Evolutionary conservation across 2,797 vertebrate species (phyloP).

Genomic region (Crax fasciolata): DNA sequence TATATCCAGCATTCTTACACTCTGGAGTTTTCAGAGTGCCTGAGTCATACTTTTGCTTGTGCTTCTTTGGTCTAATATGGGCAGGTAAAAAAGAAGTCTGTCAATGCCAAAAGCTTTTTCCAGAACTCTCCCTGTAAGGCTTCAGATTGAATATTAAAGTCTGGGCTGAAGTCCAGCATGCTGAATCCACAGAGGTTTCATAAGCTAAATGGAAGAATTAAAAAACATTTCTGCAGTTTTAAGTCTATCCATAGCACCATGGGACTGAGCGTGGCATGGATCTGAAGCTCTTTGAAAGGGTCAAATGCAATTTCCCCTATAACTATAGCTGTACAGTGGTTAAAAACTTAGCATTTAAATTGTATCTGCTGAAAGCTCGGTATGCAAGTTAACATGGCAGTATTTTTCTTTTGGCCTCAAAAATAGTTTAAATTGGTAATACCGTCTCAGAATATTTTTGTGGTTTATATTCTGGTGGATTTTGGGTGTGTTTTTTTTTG

Average conservation of each 20-base stretch:
- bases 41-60: constrained; percentile 21
- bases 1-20: not conserved
- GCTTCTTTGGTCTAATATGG: constrained; percentile 62
- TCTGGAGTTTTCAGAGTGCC: constrained; percentile 27
- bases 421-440: constrained; percentile 7
- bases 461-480: not conserved
- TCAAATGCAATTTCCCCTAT: constrained; percentile 14
- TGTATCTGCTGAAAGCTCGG: constrained; percentile 45
- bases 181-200: not conserved
- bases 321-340: constrained; percentile 22
- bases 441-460: not conserved
- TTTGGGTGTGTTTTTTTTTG: not conserved
- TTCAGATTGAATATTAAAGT: constrained; percentile 9
- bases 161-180: constrained; percentile 49
- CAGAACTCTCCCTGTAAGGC: constrained; percentile 19
- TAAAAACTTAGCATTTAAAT: constrained; percentile 19
- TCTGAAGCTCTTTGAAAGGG: constrained; percentile 1
- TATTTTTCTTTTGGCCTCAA: constrained; percentile 9
- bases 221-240: constrained; percentile 41
- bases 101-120: constrained; percentile 29
- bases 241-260: not conserved
- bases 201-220: constrained; percentile 24
- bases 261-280: not conserved
- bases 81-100: constrained; percentile 43
- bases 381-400: constrained; percentile 2